Conservation (phyloP, 2,888 invertebrate species). For the Diarsia mendica region DNA sequence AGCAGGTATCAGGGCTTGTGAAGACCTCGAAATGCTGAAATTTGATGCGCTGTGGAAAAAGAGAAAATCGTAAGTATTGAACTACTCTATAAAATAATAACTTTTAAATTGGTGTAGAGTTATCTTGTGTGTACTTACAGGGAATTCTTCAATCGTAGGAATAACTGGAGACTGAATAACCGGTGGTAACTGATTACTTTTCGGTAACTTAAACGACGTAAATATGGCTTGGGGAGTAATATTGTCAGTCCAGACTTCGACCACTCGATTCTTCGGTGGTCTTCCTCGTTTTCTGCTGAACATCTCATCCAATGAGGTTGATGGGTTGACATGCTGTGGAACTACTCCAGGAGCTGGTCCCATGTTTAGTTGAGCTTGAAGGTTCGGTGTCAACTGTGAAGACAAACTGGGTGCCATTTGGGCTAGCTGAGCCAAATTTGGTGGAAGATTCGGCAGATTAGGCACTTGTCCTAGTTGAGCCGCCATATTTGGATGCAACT, state of each 20-base stretch:
- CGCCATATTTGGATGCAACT: conserved; percentile 88
- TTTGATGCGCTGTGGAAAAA: conserved; percentile 86
- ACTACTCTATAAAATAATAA: neutral
- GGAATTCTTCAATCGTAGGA: conserved; percentile 86
- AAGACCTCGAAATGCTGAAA: conserved; percentile 92
- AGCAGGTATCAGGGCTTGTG: conserved; percentile 91
- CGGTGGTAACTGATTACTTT: conserved; percentile 89
- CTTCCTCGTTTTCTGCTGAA: conserved; percentile 97
- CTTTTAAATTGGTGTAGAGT: neutral
- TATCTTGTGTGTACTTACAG: conserved; percentile 76
- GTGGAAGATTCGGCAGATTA: conserved; percentile 82
- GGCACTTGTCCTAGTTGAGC: conserved; percentile 87
- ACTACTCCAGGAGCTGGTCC: conserved; percentile 82
- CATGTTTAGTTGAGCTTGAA: conserved; percentile 85
- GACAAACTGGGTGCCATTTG: conserved; percentile 87
- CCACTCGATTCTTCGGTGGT: conserved; percentile 98
- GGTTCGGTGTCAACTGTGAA: conserved; percentile 84
- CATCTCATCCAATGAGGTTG: conserved; percentile 96
- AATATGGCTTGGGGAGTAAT: conserved; percentile 97
- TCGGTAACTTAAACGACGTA: conserved; percentile 97
- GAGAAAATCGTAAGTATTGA: conserved; percentile 32
- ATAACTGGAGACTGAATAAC: conserved; percentile 84
- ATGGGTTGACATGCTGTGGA: conserved; percentile 86
- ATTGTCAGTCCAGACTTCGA: conserved; percentile 97
- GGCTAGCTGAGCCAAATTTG: conserved; percentile 86